Evolutionary conservation across 37 sponge, comb jelly and placozoan species (phyloP), one percentile per base, ranked within the genome.

Genomic region (Hormiphora californensis): DNA sequence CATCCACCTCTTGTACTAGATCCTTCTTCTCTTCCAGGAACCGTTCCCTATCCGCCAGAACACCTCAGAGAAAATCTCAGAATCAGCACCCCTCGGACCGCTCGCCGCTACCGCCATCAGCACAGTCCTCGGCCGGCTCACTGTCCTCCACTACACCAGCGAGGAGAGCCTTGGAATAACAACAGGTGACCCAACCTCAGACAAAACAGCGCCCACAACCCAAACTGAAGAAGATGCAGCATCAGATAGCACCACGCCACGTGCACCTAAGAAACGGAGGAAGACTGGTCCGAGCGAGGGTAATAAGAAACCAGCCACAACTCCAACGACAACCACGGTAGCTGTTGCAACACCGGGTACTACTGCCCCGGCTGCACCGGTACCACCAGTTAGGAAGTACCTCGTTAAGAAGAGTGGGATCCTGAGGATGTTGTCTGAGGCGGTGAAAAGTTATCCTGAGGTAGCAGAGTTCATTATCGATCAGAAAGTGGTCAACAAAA

Each of bases 391-490:
- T 31, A 73, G 85, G 69, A 63, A 85, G 86, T 89, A 89, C 0
- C 86, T 97, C 31, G 39, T 97, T 15, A 91, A 92, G 1, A 92
- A 97, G 86, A 89, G 92, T 1, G 93, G 91, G 31, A 86, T 94
- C 5, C 73, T 95, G 35, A 51, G 91, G 33, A 69, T 97, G 44
- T 53, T 97, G 27, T 90, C 95, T 25, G 98, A 97, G 65, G 81
- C 93, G 34, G 91, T 97, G 17, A 89, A 91, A 27, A 87, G 91
- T 11, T 97, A 93, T 51, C 95, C 98, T 5, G 86, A 87, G 33
- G 88, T 89, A n/a, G 87, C 87, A 0, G 62, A 38, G 21, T 88
- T 89, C 68, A 69, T 89, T 27, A 61, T 46, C 4, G 88, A 88
- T 9, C 54, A 88, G 53, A 69, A 32, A 21, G 54, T 54, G 40